Evolutionary conservation across 2,797 vertebrate species (phyloP).

Genomic region (Lindbergichthys nudifrons): DNA sequence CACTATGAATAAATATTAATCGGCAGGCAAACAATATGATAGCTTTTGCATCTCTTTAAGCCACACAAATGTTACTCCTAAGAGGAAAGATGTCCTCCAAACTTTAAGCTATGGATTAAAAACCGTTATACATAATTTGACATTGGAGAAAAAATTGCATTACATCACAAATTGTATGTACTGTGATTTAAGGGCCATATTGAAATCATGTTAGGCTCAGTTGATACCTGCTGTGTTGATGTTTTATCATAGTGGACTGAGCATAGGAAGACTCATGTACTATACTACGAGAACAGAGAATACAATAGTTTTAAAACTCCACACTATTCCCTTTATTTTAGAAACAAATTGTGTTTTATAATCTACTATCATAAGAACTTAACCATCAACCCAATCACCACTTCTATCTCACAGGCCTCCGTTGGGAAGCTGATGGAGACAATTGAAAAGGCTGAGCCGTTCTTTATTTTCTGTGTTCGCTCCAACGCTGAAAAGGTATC

Average conservation of each 20-base stretch:
- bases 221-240: neutral
- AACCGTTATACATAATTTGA: neutral
- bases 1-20: no score
- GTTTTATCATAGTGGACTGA: neutral
- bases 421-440: slow-evolving; percentile 90
- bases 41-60: neutral
- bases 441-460: slow-evolving; percentile 89
- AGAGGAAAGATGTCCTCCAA: neutral
- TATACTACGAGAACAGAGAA: neutral
- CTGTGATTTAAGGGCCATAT: no score
- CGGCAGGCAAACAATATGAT: neutral
- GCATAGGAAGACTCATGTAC: neutral
- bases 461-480: slow-evolving; percentile 95
- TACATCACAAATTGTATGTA: no score
- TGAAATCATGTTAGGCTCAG: no score
- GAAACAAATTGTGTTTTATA: neutral
- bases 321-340: neutral
- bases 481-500: slow-evolving; percentile 93
- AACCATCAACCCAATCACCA: neutral
- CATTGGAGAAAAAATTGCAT: neutral
- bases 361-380: neutral
- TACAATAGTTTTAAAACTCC: neutral
- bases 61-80: neutral
- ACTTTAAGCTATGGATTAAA: neutral
- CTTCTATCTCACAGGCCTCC: slow-evolving; percentile 84